phyloP scores from a whole-genome alignment of 2,888 invertebrate species.

The Dinocampus coccinellae region DNA sequence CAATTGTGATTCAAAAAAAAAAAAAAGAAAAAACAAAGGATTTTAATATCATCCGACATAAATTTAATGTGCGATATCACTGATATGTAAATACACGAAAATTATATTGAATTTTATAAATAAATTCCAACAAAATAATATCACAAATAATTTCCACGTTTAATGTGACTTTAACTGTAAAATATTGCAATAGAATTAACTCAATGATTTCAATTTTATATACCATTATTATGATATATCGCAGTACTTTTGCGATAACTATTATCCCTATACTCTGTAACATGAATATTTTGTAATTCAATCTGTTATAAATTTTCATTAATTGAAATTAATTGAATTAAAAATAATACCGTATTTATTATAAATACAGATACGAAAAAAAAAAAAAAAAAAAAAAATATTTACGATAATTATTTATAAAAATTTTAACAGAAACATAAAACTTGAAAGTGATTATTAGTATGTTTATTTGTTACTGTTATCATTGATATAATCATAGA shows the following conservation, averaged over 20 bases:
- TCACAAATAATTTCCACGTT: not conserved
- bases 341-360: too few relatives aligned
- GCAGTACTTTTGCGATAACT: not conserved
- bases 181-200: not conserved
- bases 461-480: not conserved
- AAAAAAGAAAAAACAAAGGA: not conserved
- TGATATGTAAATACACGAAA: not conserved
- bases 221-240: not conserved
- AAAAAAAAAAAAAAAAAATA: not conserved
- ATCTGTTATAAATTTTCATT: not conserved
- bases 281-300: not conserved
- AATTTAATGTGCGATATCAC: not conserved
- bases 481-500: not conserved
- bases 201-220: not conserved
- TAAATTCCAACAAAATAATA: not conserved
- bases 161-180: not conserved
- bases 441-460: not conserved
- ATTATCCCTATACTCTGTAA: not conserved
- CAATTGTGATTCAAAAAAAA: too few relatives aligned
- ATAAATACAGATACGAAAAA: not conserved
- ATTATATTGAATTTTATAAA: not conserved
- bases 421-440: not conserved
- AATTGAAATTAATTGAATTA: not conserved
- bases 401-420: too few relatives aligned
- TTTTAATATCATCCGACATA: not conserved